Conservation (phyloP, 2,888 invertebrate species). For the Eupithecia dodoneata region DNA sequence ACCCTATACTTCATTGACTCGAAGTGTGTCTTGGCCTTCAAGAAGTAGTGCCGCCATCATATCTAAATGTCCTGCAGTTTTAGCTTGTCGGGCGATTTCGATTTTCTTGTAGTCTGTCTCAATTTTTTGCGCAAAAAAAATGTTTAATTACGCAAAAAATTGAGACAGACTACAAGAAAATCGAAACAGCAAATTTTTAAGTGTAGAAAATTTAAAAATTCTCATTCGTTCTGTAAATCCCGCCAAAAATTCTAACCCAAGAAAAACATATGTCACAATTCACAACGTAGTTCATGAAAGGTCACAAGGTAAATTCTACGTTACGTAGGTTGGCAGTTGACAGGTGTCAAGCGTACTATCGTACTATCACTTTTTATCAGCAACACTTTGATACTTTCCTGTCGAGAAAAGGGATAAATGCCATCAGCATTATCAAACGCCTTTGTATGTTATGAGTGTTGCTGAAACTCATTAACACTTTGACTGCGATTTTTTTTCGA, state of each 20-base stretch:
- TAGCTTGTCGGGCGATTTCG: too few species aligned
- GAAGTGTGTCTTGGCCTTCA: background rate
- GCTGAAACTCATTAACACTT: too few species aligned
- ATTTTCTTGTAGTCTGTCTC: too few species aligned
- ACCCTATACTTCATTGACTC: background rate
- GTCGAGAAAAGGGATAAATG: background rate
- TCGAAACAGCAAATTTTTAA: background rate
- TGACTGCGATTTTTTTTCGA: too few species aligned
- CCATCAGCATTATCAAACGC: background rate
- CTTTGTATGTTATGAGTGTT: background rate
- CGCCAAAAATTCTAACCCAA: background rate
- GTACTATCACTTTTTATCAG: constrained; percentile 55
- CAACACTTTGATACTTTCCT: constrained; percentile 16
- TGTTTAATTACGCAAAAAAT: too few species aligned
- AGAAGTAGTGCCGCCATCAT: too few species aligned
- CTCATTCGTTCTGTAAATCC: background rate
- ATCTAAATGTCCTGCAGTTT: background rate
- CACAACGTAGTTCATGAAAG: constrained; percentile 1
- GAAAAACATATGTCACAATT: background rate
- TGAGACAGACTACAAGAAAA: background rate
- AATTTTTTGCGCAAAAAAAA: too few species aligned
- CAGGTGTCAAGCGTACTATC: constrained; percentile 41
- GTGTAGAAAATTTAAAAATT: background rate
- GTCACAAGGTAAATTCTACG: constrained; percentile 25
- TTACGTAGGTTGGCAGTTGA: constrained; percentile 52